Evolutionary conservation across 2,888 invertebrate genomes (phyloP).

Genomic region (Lasioglossum lativentre): DNA sequence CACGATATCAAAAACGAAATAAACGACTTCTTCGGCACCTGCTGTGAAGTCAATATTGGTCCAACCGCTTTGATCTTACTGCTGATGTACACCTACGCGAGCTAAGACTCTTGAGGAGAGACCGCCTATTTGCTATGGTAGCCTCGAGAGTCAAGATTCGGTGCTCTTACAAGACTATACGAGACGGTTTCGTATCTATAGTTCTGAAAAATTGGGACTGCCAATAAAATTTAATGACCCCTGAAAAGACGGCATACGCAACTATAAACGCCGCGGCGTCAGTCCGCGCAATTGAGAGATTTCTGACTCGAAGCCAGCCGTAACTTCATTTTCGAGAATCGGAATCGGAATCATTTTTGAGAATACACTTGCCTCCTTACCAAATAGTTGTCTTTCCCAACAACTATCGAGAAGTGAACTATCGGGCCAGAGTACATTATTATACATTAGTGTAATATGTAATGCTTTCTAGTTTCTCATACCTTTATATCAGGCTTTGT

Average conservation of each 20-base stretch:
- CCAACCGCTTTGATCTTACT: constrained; percentile 93
- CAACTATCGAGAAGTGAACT: no score
- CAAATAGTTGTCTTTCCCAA: no score
- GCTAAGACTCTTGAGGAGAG: constrained; percentile 63
- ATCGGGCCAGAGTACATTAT: no score
- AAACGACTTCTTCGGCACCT: constrained; percentile 91
- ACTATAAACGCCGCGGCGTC: neutral
- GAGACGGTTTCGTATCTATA: constrained; percentile 8
- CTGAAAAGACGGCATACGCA: constrained; percentile 24
- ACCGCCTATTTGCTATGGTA: neutral
- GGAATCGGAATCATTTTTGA: no score
- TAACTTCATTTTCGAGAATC: neutral
- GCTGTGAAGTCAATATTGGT: constrained; percentile 89
- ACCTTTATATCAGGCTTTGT: constrained; percentile 52
- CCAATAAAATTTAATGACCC: constrained; percentile 19
- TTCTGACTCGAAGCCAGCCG: neutral
- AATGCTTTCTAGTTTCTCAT: neutral
- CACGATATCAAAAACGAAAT: no score
- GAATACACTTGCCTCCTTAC: no score
- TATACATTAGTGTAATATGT: neutral
- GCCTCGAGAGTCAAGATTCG: neutral
- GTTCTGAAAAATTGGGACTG: constrained; percentile 33
- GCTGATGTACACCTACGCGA: constrained; percentile 88
- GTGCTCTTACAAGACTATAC: no score
- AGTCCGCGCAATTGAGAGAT: neutral